Evolutionary conservation across 2,113 vertebrate species (phyloP).

Genomic region (Thalassarche chlororhynchos): DNA sequence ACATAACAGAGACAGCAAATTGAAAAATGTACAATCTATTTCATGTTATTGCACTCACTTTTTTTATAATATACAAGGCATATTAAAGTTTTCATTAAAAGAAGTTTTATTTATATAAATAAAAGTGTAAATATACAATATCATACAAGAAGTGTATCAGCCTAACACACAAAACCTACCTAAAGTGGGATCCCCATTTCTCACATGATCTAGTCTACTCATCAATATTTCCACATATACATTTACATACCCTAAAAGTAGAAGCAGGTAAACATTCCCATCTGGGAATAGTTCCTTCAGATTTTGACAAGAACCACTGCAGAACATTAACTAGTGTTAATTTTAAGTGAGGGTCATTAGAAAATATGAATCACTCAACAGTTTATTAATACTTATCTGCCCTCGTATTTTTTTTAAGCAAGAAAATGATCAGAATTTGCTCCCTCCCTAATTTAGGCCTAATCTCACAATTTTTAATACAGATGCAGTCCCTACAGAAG

Average conservation of each 20-base stretch:
- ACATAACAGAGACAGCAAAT: constrained; percentile 75
- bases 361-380: constrained; percentile 55
- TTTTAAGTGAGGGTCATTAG: constrained; percentile 47
- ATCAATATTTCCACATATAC: constrained; percentile 63
- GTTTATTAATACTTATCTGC: constrained; percentile 48
- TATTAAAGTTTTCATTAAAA: constrained; percentile 70
- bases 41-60: constrained; percentile 83
- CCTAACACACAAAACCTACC: constrained; percentile 59
- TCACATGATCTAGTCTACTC: constrained; percentile 50
- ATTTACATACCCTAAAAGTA: constrained; percentile 58
- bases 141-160: constrained; percentile 76
- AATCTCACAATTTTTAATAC: not conserved
- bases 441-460: not conserved
- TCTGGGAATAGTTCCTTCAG: constrained; percentile 48
- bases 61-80: constrained; percentile 81
- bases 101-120: constrained; percentile 82
- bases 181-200: constrained; percentile 52
- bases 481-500: not conserved
- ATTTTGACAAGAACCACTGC: constrained; percentile 48
- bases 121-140: constrained; percentile 80
- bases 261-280: constrained; percentile 61
- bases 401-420: not conserved
- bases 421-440: not conserved
- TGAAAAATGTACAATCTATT: constrained; percentile 80
- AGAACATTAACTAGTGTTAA: constrained; percentile 65